Conservation (phyloP, 1,140 invertebrate genomes). For the Druon quercuslanigerum region DNA sequence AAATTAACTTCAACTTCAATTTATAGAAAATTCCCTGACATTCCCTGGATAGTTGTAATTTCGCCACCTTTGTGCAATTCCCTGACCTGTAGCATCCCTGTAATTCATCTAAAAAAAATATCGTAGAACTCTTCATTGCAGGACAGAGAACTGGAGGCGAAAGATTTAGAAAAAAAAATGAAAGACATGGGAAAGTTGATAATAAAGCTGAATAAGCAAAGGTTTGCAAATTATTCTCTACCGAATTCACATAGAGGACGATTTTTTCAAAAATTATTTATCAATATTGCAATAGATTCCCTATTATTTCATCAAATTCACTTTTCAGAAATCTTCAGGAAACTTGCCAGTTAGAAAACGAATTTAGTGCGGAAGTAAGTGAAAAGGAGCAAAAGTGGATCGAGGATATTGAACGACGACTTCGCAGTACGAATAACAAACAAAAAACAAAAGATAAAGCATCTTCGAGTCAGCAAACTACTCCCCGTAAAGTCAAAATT, state of each 20-base stretch:
- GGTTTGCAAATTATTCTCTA: not conserved
- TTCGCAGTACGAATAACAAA: conserved; percentile 29
- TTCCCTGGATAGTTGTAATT: no score
- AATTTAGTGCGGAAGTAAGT: conserved; percentile 6
- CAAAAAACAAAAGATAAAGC: conserved; percentile 32
- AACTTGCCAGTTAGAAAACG: conserved; percentile 33
- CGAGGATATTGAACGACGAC: conserved; percentile 38
- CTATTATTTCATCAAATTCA: not conserved
- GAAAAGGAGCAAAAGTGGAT: conserved; percentile 23
- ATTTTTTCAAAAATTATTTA: not conserved
- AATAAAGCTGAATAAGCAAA: conserved; percentile 1
- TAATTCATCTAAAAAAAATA: not conserved
- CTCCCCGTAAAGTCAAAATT: conserved; percentile 28
- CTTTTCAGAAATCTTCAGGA: conserved; percentile 20
- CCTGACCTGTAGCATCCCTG: not conserved
- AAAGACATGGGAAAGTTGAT: conserved; percentile 22
- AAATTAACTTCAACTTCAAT: no score
- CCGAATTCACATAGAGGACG: no score
- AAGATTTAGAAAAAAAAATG: not conserved
- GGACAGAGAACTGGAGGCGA: not conserved
- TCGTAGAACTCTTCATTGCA: not conserved
- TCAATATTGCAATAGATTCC: not conserved
- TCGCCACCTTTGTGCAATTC: no score
- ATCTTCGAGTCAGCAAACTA: conserved; percentile 35
- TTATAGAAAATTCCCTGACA: no score